These are phyloP conservation scores for Misgurnus mizolepis DNA, from an alignment of 2,113 vertebrate genomes.

Conservation along the genomic window DNA sequence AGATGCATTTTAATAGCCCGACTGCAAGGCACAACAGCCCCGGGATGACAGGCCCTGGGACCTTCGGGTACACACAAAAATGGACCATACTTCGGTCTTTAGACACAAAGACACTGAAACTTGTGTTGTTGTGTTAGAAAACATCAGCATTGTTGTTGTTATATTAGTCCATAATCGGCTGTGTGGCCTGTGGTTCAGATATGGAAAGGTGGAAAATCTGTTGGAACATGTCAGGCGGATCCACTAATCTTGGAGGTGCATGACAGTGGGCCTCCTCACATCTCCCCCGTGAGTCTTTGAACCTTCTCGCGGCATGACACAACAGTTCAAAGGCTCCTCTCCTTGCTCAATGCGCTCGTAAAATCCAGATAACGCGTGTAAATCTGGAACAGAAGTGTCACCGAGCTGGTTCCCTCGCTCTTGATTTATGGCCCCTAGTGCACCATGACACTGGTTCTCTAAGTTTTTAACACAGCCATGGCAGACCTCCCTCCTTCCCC, in stretches of 20 bases:
- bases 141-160: background rate
- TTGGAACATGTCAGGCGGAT: slow-evolving; percentile 33
- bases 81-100: too few relatives aligned
- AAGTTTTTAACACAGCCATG: slow-evolving; percentile 22
- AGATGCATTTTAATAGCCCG: too few relatives aligned
- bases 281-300: slow-evolving; percentile 34
- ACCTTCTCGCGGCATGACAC: slow-evolving; percentile 27
- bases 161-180: background rate
- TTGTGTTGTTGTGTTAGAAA: background rate
- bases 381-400: slow-evolving; percentile 38
- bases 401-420: slow-evolving; percentile 4
- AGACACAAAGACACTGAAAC: background rate
- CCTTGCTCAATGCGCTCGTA: slow-evolving; percentile 30
- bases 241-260: slow-evolving; percentile 13
- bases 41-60: too few relatives aligned
- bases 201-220: slow-evolving; percentile 28
- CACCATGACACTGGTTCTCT: slow-evolving; percentile 23
- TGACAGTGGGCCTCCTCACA: slow-evolving; percentile 28
- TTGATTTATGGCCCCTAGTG: slow-evolving; percentile 34
- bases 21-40: too few relatives aligned
- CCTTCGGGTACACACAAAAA: too few relatives aligned
- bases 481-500: slow-evolving; percentile 4
- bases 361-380: slow-evolving; percentile 42
- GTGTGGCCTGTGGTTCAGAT: slow-evolving; percentile 6
- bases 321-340: slow-evolving; percentile 42